Evolutionary conservation across 2,888 invertebrate species (phyloP), one percentile per base, ranked within the genome.

Genomic region (Schizotus pectinicornis): DNA sequence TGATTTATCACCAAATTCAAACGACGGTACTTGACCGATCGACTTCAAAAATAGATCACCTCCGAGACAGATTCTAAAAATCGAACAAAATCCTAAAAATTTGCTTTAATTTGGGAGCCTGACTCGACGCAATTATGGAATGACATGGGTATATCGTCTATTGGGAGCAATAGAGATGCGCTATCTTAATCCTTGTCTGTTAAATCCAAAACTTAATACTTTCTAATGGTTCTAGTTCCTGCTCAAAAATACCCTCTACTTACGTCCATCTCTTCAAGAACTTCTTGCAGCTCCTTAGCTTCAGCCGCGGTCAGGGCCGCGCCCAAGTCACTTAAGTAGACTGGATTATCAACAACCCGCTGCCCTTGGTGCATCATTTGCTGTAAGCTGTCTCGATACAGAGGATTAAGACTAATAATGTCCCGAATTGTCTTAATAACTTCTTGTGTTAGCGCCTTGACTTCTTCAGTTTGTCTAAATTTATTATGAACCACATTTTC

Each of bases 351-450:
- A 7, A 98, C 94, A 22, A 98, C 95, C 55, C 96, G 85, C 79
- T 97, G 96, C 1, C 97, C 97, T 73, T 96, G 95, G 69, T 97
- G 95, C 72, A 99, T 83, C 90, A 99, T 95, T 81, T 98, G 96
- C 75, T 96, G 95, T n/a, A 99, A 86, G 47, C 96, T 95, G 77
- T 99, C 98, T 65, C 97, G 90, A 77, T 98, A 98, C 56, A 99
- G 81, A 0, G 98, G 96, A 85, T 98, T 99, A 83, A 98, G 86
- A 65, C 94, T 93, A 61, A 99, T 97, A 57, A 99, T 97, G 80
- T 99, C 99, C 51, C 97, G 84, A 64, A 98, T 96, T 0, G 98
- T 98, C 81, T 98, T 96, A 41, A 98, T 95, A 56, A 98, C 88
- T 83, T 98, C 98, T 79, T 97, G 96, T 0, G 95, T 97, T 53